Base-by-base conservation (phyloP, 2,797 vertebrate genomes). In the Coregonus sp. region DNA sequence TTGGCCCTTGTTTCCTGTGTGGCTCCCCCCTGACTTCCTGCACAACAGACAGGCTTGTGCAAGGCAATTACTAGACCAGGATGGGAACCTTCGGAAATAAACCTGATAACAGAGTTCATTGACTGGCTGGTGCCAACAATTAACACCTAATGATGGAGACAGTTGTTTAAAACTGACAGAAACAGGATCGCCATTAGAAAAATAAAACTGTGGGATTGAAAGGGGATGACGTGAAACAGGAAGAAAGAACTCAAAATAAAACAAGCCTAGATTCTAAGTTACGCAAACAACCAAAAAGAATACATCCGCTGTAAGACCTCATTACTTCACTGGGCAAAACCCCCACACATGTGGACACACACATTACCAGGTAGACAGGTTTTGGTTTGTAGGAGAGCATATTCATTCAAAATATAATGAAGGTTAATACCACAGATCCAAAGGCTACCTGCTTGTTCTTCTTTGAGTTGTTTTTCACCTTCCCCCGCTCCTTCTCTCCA, bases 381-480 rank as follows among this genome's bases (percentile, higher is more conserved):
- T 29, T 11, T 12, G 61, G 20, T 25, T 29, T 31, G 20, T 65
- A 65, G 25, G 4, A 14, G 20, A 65, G 61, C 25, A 14, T n/a
- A 12, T 4, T 65, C 61, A 12, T 29, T 65, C 9, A 14, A 47
- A 29, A 12, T 65, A 29, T n/a, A 65, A 29, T 65, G 61, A 65
- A 4, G 25, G 7, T 65, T 65, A 65, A 69, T 33, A 47, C 40
- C 40, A 47, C 9, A 70, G 18, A 25, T 47, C 16, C 5, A 16
- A 6, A 15, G 12, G 9, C 40, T 31, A 52, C 78, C 78, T 79
- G 78, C 47, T 75, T 70, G 56, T n/a, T 75, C 69, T 75, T 79
- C 73, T 67, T 79, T 0, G 59, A 71, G 68, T 20, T 18, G 56
- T 47, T 75, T 65, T 59, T 79, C 78, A 66, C 56, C 66, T 75